These are phyloP conservation scores for Dryobotodes eremita DNA, from an alignment of 2,888 invertebrate species.

Conservation along the genomic window DNA sequence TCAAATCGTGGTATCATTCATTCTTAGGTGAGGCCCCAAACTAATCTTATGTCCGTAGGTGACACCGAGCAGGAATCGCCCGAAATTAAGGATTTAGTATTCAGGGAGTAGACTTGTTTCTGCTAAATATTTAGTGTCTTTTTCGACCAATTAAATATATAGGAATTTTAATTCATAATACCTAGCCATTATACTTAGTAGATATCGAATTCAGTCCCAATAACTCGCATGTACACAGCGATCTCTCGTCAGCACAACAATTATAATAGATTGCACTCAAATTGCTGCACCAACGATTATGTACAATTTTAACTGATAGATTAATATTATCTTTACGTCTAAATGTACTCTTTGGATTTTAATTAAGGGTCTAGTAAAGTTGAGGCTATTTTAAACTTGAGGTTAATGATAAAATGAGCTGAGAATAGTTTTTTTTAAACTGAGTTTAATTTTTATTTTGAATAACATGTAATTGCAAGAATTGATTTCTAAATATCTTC, in stretches of 20 bases:
- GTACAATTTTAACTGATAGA: not conserved
- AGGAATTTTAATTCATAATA: not conserved
- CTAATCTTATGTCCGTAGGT: not conserved
- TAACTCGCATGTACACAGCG: not conserved
- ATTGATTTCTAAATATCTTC: not conserved
- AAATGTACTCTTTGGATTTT: not conserved
- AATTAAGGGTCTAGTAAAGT: not conserved
- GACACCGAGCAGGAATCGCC: not conserved
- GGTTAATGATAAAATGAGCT: not conserved
- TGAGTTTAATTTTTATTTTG: not conserved
- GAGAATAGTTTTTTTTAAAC: slow-evolving; percentile 5
- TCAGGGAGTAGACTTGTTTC: not conserved
- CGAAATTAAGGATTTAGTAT: too few species aligned
- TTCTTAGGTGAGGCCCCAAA: not conserved
- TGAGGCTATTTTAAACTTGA: not conserved
- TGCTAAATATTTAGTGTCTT: not conserved
- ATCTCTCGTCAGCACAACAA: slow-evolving; percentile 19
- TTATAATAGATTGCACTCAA: slow-evolving; percentile 9
- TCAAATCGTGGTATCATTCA: not conserved
- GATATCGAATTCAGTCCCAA: not conserved
- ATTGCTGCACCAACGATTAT: slow-evolving; percentile 8
- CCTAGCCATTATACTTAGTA: not conserved
- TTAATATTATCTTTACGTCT: not conserved
- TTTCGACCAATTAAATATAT: not conserved
- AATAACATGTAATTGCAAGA: not conserved